These are phyloP conservation scores for Protonemura montana DNA, from an alignment of 2,888 invertebrate species.

Conservation along the genomic window DNA sequence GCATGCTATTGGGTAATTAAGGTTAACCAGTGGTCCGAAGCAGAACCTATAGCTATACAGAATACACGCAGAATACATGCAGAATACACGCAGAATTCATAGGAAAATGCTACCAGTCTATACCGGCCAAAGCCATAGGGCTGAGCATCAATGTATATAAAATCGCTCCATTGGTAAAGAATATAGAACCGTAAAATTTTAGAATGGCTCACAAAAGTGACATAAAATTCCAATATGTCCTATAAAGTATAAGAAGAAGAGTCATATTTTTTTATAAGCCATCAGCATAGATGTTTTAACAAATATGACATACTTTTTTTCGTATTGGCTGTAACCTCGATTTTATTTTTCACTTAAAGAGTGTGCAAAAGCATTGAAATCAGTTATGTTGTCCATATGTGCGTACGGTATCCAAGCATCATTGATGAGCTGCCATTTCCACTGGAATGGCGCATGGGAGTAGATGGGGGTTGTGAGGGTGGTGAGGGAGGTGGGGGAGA, in stretches of 20 bases:
- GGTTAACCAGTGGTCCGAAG: conserved; percentile 20
- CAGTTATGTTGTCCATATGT: neutral
- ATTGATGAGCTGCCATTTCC: neutral
- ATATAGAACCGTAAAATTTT: neutral
- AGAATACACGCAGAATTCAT: too few relatives aligned
- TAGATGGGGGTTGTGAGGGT: neutral
- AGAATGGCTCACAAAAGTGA: neutral
- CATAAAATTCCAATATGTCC: neutral
- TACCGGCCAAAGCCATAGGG: neutral
- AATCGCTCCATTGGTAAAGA: neutral
- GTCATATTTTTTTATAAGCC: neutral
- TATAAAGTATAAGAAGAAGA: neutral
- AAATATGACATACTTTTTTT: neutral
- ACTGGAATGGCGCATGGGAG: neutral
- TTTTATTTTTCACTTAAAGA: neutral
- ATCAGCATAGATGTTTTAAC: neutral
- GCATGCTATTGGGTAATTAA: conserved; percentile 1
- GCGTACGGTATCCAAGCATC: neutral
- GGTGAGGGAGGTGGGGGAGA: neutral
- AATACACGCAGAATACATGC: neutral
- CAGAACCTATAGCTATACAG: conserved; percentile 9
- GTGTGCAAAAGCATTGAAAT: neutral
- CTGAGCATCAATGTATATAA: neutral
- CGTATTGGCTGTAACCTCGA: neutral
- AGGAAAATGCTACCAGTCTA: too few relatives aligned